Conservation (phyloP, 2,113 vertebrate species). For the Stomatorhinus ivindoensis region DNA sequence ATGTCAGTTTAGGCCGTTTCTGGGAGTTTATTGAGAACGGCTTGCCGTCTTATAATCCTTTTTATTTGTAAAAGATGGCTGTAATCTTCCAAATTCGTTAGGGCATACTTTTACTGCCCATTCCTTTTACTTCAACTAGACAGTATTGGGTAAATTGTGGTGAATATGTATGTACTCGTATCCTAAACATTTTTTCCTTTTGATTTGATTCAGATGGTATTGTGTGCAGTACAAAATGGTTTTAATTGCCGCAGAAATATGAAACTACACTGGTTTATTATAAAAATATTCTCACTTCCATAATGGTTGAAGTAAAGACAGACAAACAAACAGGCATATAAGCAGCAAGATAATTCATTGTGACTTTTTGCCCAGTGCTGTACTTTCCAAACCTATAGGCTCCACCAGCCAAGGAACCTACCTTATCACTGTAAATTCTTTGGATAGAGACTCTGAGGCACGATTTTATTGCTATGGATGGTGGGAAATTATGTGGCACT, state of each 20-base stretch:
- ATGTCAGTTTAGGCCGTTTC: not conserved
- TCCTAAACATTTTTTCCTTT: not conserved
- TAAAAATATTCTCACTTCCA: not conserved
- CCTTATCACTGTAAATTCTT: conserved; percentile 5
- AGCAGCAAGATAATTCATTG: not conserved
- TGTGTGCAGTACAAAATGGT: not conserved
- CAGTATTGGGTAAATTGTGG: not conserved
- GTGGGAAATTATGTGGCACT: conserved; percentile 9
- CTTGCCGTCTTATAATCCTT: not conserved
- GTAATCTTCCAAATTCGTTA: not conserved
- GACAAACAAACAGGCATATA: not conserved
- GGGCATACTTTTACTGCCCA: not conserved
- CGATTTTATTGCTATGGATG: not conserved
- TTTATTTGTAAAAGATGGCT: not conserved
- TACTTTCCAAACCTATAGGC: not conserved
- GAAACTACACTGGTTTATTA: not conserved
- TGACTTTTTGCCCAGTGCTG: not conserved
- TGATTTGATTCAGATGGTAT: not conserved
- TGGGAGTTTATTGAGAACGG: not conserved
- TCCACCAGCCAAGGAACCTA: not conserved
- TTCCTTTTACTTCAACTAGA: not conserved
- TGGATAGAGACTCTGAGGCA: conserved; percentile 1
- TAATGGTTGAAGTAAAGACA: not conserved
- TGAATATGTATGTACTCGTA: not conserved
- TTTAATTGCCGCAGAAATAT: not conserved